Conservation (phyloP, 2,888 invertebrate genomes). For the Hirudinaria manillensis region DNA sequence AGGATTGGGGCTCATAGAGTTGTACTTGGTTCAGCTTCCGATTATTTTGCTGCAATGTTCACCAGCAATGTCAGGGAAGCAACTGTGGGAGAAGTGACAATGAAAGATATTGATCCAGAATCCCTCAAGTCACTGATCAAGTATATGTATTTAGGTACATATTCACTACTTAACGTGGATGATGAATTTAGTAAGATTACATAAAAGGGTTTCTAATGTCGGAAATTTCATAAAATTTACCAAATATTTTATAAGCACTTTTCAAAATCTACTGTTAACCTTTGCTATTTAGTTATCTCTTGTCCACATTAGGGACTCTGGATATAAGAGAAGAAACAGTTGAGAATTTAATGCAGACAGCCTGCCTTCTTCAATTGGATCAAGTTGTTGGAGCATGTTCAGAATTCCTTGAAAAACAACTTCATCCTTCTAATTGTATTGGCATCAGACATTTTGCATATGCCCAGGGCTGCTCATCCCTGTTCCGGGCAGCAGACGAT, state of each 20-base stretch:
- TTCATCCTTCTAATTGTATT: slow-evolving; percentile 87
- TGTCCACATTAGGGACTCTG: slow-evolving; percentile 56
- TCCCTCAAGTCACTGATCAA: slow-evolving; percentile 76
- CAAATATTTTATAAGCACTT: no score
- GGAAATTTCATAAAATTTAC: no score
- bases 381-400: slow-evolving; percentile 80
- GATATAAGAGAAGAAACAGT: slow-evolving; percentile 85
- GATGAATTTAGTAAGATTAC: no score
- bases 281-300: no score
- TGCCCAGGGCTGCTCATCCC: slow-evolving; percentile 72
- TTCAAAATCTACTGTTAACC: no score
- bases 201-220: no score
- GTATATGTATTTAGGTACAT: slow-evolving; percentile 81
- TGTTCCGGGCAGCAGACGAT: slow-evolving; percentile 73
- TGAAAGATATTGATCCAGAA: slow-evolving; percentile 78
- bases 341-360: slow-evolving; percentile 76
- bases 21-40: slow-evolving; percentile 82
- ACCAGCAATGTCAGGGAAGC: slow-evolving; percentile 79
- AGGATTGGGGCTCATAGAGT: slow-evolving; percentile 76
- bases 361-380: slow-evolving; percentile 73
- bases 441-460: slow-evolving; percentile 88
- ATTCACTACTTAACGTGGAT: neutral
- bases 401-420: slow-evolving; percentile 73
- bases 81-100: slow-evolving; percentile 67
- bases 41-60: slow-evolving; percentile 93